Percentiles rank a stretch among this genome's conserved stretches.
Conservation (phyloP, 2,797 vertebrate genomes). For the Aeoliscus strigatus region DNA sequence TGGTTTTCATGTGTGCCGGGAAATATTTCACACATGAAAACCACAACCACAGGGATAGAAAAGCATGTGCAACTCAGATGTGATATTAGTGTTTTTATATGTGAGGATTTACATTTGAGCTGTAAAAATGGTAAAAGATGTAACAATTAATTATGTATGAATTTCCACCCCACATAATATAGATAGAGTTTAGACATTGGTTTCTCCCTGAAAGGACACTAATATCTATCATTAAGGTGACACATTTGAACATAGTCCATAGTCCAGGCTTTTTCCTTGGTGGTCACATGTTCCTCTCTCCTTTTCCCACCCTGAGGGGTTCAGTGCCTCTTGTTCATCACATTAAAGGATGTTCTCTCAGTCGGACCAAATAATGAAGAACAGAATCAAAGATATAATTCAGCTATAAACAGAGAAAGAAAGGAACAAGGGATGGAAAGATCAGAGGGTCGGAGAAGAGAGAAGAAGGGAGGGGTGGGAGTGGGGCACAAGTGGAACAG, state of each 20-base stretch:
- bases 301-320: conserved; percentile 16
- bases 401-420: conserved; percentile 35
- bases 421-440: conserved; percentile 8
- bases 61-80: no score
- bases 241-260: no score
- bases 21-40: no score
- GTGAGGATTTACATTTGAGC: neutral
- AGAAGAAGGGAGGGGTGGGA: conserved; percentile 18
- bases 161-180: neutral
- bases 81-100: neutral
- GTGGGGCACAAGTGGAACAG: conserved; percentile 13
- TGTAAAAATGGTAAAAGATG: neutral
- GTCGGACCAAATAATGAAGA: conserved; percentile 46
- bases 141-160: neutral
- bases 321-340: conserved; percentile 8
- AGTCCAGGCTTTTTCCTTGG: conserved; percentile 15
- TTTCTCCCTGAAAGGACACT: neutral
- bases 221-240: no score
- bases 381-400: conserved; percentile 45
- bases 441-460: conserved; percentile 8
- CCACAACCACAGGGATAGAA: no score
- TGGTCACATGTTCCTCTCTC: conserved; percentile 26
- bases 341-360: conserved; percentile 32
- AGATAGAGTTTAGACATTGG: neutral
- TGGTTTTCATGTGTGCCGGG: neutral